A percentile compares a stretch with the other conserved stretches of the same genome.
These are phyloP conservation scores for Orchesellides sinensis DNA, from an alignment of 2,888 invertebrate species.

Conservation along the genomic window DNA sequence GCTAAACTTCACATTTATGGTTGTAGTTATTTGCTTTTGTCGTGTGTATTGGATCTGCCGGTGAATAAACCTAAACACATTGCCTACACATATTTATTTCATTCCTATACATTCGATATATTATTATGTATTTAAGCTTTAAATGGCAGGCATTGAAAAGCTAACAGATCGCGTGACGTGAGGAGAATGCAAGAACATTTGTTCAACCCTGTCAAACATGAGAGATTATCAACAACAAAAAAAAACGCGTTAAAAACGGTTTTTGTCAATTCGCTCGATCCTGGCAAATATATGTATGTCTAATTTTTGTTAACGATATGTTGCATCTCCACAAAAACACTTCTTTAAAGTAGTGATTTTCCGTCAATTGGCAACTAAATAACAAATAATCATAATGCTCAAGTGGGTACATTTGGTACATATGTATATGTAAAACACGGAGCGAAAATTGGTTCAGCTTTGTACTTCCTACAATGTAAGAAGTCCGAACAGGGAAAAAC, in stretches of 20 bases:
- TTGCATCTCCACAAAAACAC: too few species aligned
- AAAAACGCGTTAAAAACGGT: neutral
- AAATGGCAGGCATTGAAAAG: neutral
- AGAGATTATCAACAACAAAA: too few species aligned
- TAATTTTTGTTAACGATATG: too few species aligned
- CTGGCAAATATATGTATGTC: too few species aligned
- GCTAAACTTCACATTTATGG: slow-evolving; percentile 35
- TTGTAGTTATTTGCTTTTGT: too few species aligned
- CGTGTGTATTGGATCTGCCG: neutral
- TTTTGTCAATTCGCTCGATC: slow-evolving; percentile 1
- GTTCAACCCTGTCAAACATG: slow-evolving; percentile 30
- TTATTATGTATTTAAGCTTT: too few species aligned
- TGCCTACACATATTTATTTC: neutral
- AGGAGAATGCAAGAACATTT: slow-evolving; percentile 25
- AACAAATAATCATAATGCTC: neutral
- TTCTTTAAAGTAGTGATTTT: too few species aligned
- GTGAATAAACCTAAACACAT: neutral
- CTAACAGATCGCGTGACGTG: slow-evolving; percentile 10
- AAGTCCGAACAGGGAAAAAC: too few species aligned
- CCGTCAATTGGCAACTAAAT: too few species aligned
- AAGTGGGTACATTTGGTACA: neutral
- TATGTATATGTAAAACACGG: neutral
- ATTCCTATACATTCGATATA: too few species aligned
- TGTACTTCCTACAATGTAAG: too few species aligned
- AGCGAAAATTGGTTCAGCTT: too few species aligned